Conservation (phyloP, 2,797 vertebrate species). For the Gambelia wislizenii region DNA sequence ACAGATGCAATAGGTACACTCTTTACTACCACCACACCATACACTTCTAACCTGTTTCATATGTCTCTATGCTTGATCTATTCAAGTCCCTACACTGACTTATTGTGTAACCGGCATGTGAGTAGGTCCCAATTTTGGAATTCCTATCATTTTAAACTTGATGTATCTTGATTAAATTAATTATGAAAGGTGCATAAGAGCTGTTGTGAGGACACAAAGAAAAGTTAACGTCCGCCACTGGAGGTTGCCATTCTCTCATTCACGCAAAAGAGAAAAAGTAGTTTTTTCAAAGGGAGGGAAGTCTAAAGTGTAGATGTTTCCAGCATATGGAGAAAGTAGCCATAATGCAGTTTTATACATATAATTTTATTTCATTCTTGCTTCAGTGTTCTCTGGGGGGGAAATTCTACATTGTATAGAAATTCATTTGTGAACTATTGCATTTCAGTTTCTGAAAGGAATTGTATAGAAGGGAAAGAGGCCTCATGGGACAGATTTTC, state of each 20-base stretch:
- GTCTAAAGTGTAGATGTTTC: no score
- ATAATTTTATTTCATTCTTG: neutral
- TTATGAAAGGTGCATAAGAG: neutral
- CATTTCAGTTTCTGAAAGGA: neutral
- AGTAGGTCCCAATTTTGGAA: neutral
- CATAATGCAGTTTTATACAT: neutral
- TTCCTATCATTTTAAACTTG: neutral
- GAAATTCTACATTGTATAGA: neutral
- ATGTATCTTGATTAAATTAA: neutral
- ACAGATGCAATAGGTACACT: neutral
- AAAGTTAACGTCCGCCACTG: no score
- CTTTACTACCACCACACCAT: neutral
- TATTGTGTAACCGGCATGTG: neutral
- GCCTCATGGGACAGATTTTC: neutral
- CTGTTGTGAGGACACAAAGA: neutral
- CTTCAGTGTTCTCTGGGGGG: neutral
- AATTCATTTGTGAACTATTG: neutral
- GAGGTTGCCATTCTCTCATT: neutral
- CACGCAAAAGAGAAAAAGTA: neutral
- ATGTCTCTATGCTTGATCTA: neutral
- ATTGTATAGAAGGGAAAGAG: neutral
- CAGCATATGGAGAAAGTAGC: no score
- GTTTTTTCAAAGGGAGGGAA: neutral
- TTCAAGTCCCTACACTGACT: neutral
- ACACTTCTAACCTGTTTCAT: neutral